Evolutionary conservation across 2,113 vertebrate genomes (phyloP).

Genomic region (Lepisosteus oculatus): DNA sequence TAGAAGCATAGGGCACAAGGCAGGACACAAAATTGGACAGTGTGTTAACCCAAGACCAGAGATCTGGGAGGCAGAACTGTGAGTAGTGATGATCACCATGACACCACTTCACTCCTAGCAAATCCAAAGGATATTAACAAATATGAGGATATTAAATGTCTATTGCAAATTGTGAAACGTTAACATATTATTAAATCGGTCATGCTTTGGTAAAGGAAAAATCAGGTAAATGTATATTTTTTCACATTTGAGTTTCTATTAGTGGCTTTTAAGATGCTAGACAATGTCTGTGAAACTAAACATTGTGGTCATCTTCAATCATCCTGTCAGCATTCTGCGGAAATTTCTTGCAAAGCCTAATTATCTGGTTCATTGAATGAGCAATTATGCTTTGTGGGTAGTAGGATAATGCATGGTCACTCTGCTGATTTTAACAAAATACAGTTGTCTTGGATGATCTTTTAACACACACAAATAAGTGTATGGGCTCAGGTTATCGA

Average conservation of each 20-base stretch:
- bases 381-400: neutral
- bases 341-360: neutral
- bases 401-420: conserved; percentile 10
- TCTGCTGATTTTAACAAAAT: neutral
- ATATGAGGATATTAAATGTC: too few relatives aligned
- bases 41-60: too few relatives aligned
- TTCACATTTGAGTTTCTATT: neutral
- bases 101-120: too few relatives aligned
- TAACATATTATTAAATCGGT: too few relatives aligned
- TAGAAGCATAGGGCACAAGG: too few relatives aligned
- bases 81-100: too few relatives aligned
- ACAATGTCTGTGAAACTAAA: neutral
- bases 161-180: too few relatives aligned
- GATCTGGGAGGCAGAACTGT: too few relatives aligned
- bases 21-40: too few relatives aligned
- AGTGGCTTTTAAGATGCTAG: neutral
- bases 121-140: too few relatives aligned
- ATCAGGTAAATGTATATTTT: too few relatives aligned
- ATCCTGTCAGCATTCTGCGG: neutral
- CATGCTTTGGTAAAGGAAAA: neutral
- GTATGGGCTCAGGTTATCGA: neutral
- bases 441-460: neutral
- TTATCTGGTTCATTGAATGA: conserved; percentile 9
- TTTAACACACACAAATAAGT: neutral
- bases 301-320: neutral